phyloP scores from a whole-genome alignment of 2,113 vertebrate species.

The Melanerpes formicivorus region DNA sequence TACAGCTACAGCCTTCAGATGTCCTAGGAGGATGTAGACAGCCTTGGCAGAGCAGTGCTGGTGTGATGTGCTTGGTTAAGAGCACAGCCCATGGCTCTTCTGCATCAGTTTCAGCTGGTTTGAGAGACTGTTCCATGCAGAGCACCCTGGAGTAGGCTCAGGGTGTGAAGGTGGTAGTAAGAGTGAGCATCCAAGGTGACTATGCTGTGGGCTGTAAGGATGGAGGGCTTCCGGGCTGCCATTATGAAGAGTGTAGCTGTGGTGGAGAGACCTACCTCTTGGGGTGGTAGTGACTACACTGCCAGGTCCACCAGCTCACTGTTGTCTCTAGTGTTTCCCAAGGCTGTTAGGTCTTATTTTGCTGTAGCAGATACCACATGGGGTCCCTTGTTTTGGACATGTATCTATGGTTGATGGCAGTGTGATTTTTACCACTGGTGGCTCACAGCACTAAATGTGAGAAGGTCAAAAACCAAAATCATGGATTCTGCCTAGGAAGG shows the following conservation, averaged over 20 bases:
- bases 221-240: not conserved
- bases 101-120: not conserved
- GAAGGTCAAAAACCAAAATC: not conserved
- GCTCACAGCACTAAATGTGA: not conserved
- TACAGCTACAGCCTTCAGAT: conserved; percentile 5
- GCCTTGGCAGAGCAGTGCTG: not conserved
- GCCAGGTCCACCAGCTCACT: not conserved
- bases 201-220: not conserved
- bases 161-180: not conserved
- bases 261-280: not conserved
- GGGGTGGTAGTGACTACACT: not conserved
- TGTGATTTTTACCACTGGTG: not conserved
- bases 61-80: rapidly evolving
- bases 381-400: not conserved
- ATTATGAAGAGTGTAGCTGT: rapidly evolving
- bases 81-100: not conserved
- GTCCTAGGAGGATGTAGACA: not conserved
- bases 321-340: not conserved
- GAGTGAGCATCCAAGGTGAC: not conserved
- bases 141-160: rapidly evolving
- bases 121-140: not conserved
- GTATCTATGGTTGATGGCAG: not conserved
- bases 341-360: not conserved
- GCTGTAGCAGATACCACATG: not conserved
- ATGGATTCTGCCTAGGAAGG: not conserved